Evolutionary conservation across 2,888 invertebrate species (phyloP), one percentile per base, ranked within the genome.

Genomic region (Drosophila tripunctata): DNA sequence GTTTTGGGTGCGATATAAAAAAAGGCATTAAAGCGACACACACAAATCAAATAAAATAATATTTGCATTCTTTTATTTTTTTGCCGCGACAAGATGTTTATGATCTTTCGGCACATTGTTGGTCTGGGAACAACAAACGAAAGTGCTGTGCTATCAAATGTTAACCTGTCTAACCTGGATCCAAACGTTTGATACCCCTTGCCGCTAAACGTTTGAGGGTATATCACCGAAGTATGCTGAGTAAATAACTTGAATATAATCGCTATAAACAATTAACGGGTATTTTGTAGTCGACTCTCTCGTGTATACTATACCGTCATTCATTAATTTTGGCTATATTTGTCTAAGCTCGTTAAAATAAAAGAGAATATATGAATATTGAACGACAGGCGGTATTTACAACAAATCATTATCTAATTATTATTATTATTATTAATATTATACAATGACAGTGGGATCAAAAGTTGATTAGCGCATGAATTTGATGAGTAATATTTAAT

Each of bases 71-170:
- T 54, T 43, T 21, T 21, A 4, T 21, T 21, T 27, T 27, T 0
- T 27, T 27, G 8, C 10, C 10, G 3, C 45, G 67, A 69, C 57
- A 76, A 48, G 47, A 80, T 63, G 52, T 67, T 70, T 78, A 64
- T 78, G 66, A 43, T 65, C 63, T 75, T 75, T 73, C 67, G 86
- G 57, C 83, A 61, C 60, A 57, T 70, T 75, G 80, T 67, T 63
- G 45, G 44, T 21, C 38, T 54, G 33, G 36, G 56, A 66, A 79
- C 35, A 81, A 75, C 76, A 81, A 81, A 87, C 72, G 80, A 81
- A 81, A 81, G 88, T 81, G 79, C 83, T 86, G 76, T 67, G 52
- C 74, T 72, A 54, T 66, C 73, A 77, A 72, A 57, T 54, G 35
- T 41, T 78, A 73, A 73, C 73, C 73, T 67, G 78, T 73, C 78